Evolutionary conservation across 2,797 vertebrate species (phyloP).

Genomic region (Coreius guichenoti): DNA sequence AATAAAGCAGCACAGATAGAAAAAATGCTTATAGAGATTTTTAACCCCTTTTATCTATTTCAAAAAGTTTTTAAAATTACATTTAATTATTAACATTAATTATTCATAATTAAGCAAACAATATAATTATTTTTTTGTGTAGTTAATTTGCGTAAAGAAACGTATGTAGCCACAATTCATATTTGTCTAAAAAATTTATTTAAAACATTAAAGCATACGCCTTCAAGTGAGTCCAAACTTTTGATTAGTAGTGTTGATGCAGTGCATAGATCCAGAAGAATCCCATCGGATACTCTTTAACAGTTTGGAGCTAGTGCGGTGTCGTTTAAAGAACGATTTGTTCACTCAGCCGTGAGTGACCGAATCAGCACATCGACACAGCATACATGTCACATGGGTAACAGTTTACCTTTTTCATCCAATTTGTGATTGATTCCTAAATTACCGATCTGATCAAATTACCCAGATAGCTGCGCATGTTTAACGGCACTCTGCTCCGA

Average conservation of each 20-base stretch:
- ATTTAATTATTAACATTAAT: background rate
- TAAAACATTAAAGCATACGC: background rate
- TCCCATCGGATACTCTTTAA: slow-evolving; percentile 34
- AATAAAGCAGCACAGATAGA: background rate
- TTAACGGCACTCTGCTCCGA: slow-evolving; percentile 45
- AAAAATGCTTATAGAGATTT: background rate
- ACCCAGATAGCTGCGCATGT: slow-evolving; percentile 54
- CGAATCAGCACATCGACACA: slow-evolving; percentile 42
- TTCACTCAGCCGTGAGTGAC: slow-evolving; percentile 55
- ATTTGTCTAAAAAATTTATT: background rate
- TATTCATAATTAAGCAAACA: background rate
- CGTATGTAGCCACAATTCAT: background rate
- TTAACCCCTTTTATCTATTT: background rate
- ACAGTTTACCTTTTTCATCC: slow-evolving; percentile 60
- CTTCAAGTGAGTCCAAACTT: slow-evolving; percentile 18
- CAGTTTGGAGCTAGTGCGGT: slow-evolving; percentile 38
- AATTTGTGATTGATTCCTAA: slow-evolving; percentile 61
- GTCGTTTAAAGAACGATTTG: slow-evolving; percentile 60
- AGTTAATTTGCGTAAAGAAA: background rate
- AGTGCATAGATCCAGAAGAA: slow-evolving; percentile 22
- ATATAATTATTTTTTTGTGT: background rate
- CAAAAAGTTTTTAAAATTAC: background rate
- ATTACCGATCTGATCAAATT: slow-evolving; percentile 62
- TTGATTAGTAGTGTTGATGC: slow-evolving; percentile 18
- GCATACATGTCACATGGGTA: slow-evolving; percentile 34